phyloP scores from a whole-genome alignment of 2,888 invertebrate species.

The Dasypogon diadema region DNA sequence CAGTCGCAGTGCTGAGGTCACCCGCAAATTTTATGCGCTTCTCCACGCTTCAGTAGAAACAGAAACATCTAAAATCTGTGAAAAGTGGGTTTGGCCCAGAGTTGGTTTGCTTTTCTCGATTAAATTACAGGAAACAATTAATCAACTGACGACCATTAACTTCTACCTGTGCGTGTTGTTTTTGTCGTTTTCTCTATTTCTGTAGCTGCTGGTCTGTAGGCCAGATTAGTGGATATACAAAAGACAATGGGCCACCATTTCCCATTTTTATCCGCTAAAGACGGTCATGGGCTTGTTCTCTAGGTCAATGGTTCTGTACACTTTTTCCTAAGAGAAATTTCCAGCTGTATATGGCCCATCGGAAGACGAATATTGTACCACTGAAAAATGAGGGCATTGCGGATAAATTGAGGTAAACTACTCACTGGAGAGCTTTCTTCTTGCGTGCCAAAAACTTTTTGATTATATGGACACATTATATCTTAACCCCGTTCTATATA shows the following conservation, averaged over 20 bases:
- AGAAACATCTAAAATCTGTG: slow-evolving; percentile 16
- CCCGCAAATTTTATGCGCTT: slow-evolving; percentile 1
- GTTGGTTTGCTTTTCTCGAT: slow-evolving; percentile 30
- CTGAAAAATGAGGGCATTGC: slow-evolving; percentile 24
- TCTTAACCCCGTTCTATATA: neutral
- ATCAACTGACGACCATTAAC: slow-evolving; percentile 37
- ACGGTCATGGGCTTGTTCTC: slow-evolving; percentile 43
- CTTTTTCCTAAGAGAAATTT: slow-evolving; percentile 21
- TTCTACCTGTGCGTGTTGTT: slow-evolving; percentile 36
- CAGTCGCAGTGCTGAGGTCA: slow-evolving; percentile 1
- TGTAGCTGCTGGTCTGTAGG: neutral
- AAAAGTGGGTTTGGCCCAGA: slow-evolving; percentile 15
- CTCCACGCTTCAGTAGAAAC: slow-evolving; percentile 14
- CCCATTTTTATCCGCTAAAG: slow-evolving; percentile 23
- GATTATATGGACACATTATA: too few relatives aligned
- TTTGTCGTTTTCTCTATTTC: neutral
- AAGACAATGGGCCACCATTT: slow-evolving; percentile 42
- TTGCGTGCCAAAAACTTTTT: neutral
- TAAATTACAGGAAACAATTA: slow-evolving; percentile 44
- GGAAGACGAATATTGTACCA: slow-evolving; percentile 15
- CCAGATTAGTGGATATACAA: neutral
- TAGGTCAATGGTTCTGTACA: slow-evolving; percentile 41
- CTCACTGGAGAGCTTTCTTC: slow-evolving; percentile 15
- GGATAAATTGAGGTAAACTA: slow-evolving; percentile 32
- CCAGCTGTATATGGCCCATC: slow-evolving; percentile 20